Percentiles rank a stretch among this genome's conserved stretches.
Conservation (phyloP, 2,113 vertebrate genomes). For the Microtus montanus region DNA sequence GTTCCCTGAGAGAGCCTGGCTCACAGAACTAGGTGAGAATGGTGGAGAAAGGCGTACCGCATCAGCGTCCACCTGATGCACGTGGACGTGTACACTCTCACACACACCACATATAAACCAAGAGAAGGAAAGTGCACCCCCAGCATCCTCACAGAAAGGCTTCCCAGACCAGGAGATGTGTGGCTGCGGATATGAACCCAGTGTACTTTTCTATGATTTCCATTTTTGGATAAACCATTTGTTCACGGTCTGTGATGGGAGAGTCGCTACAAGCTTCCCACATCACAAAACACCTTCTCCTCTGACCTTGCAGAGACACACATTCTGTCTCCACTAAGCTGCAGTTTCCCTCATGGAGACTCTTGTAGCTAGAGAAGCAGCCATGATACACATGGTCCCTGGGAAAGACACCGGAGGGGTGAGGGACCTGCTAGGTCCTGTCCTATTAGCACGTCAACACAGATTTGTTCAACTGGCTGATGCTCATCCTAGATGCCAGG, state of each 20-base stretch:
- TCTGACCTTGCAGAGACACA: neutral
- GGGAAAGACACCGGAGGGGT: neutral
- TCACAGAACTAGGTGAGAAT: neutral
- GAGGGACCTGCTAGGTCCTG: neutral
- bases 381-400: neutral
- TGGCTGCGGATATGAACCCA: neutral
- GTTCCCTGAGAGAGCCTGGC: neutral
- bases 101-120: neutral
- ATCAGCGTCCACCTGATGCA: neutral
- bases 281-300: neutral
- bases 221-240: neutral
- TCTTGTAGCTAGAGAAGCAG: neutral
- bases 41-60: neutral
- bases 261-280: neutral
- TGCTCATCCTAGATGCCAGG: neutral
- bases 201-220: neutral
- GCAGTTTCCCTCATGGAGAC: neutral
- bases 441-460: neutral
- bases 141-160: neutral
- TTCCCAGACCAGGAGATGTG: neutral
- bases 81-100: neutral
- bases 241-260: neutral
- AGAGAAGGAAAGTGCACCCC: neutral
- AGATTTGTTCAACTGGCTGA: neutral
- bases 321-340: neutral